These are phyloP conservation scores for Rhingia campestris DNA, from an alignment of 2,888 invertebrate genomes.

Conservation along the genomic window DNA sequence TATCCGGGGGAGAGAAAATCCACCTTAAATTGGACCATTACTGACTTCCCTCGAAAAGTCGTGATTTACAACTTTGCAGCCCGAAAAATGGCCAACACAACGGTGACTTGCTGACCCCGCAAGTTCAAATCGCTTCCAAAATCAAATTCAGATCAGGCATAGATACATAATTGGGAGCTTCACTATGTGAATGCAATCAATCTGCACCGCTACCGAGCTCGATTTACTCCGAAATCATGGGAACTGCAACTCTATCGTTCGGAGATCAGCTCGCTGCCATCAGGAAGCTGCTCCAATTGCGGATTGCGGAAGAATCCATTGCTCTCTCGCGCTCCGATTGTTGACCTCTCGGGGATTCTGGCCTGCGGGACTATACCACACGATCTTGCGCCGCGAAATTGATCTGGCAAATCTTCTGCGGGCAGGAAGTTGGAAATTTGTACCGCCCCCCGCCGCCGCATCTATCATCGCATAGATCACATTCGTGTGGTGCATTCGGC, in stretches of 20 bases:
- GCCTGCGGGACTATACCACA: constrained; percentile 51
- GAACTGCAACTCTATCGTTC: constrained; percentile 47
- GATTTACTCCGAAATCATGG: constrained; percentile 59
- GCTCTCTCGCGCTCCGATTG: constrained; percentile 56
- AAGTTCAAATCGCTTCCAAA: constrained; percentile 73
- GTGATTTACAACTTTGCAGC: constrained; percentile 70
- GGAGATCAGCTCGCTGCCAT: constrained; percentile 29
- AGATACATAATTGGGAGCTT: constrained; percentile 58
- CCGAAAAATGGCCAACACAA: not conserved
- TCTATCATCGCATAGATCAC: constrained; percentile 70
- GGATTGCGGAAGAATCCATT: constrained; percentile 36
- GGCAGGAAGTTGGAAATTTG: constrained; percentile 45
- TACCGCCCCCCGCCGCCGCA: constrained; percentile 14
- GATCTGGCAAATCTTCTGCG: constrained; percentile 43
- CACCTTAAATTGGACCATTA: constrained; percentile 72
- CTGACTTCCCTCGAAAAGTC: constrained; percentile 68
- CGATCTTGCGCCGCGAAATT: constrained; percentile 61
- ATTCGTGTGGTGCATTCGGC: constrained; percentile 58
- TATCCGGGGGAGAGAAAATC: constrained; percentile 55
- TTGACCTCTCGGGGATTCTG: constrained; percentile 46
- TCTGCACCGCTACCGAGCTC: constrained; percentile 59
- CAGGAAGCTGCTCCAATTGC: constrained; percentile 68
- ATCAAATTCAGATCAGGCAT: constrained; percentile 71
- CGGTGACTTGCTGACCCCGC: constrained; percentile 60
- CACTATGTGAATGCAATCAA: constrained; percentile 52